Base-by-base conservation (phyloP, 2,888 invertebrate genomes). In the Sinodicranocentrus sp. region DNA sequence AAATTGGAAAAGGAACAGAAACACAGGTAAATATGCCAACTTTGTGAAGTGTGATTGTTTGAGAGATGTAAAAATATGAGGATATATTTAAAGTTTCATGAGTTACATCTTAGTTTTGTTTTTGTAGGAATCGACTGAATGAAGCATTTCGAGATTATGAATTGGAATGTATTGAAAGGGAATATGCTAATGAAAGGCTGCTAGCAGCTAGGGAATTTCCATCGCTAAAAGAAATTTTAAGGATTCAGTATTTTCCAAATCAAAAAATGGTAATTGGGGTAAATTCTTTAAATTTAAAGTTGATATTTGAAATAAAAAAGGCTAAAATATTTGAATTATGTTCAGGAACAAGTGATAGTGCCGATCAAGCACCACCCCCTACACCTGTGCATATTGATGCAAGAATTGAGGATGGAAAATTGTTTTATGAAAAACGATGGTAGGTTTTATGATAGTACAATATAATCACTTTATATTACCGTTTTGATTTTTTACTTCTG, bases 361-460 rank as follows among this genome's bases (percentile, higher is more conserved):
- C 59, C 6, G 61, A 61, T 3, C 8, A 6, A 1, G 23, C 21
- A 17, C 61, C 61, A 2, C 68, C 72, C 44, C 78, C 65, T 19
- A 54, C 68, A 1, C 72, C 84, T 43, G 63, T 68, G 0, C 68
- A 75, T 90, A 93, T 86, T 92, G 98, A 98, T 89, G 95, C 97
- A 2, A 93, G 96, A 85, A 97, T 98, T 88, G 98, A 98, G 91
- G 98, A 98, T 91, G 98, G 98, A 72, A 97, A 98, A 91, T 92
- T 98, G 84, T 92, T 96, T 89, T 98, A 97, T 91, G 98, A 98
- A 91, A 93, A 97, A 87, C 93, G 97, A 90, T 98, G 98, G 98
- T 93, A 90, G 90, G 48, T 17, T 33, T 33, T 33, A 33, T 33
- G 84, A 15, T 57, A 48, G 17, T 52, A n/a, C 3, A 15, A 52